A percentile compares a stretch with the other conserved stretches of the same genome.
phyloP scores from a whole-genome alignment of 2,113 vertebrate genomes.

The Ceratotherium simum region DNA sequence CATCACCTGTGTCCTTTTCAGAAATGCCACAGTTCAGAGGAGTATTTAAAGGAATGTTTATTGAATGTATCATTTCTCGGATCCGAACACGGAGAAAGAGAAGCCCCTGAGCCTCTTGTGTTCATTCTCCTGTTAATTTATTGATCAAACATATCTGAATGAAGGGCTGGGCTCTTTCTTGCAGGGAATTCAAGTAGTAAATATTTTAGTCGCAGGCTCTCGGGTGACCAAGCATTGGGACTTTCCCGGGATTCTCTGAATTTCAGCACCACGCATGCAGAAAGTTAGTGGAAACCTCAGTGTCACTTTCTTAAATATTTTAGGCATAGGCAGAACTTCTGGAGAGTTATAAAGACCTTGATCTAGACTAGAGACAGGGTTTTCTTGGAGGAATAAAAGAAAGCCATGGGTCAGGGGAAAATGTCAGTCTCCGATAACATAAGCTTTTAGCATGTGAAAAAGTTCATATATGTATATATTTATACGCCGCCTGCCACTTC shows the following conservation, averaged over 20 bases:
- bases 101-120: background rate
- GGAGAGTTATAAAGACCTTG: background rate
- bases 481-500: accelerated
- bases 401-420: background rate
- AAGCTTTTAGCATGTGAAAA: background rate
- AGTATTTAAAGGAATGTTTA: background rate
- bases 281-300: background rate
- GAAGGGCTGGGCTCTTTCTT: background rate
- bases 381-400: background rate
- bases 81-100: background rate
- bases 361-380: too few relatives aligned
- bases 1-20: too few relatives aligned
- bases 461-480: background rate
- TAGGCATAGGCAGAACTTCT: too few relatives aligned
- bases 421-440: too few relatives aligned
- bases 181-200: background rate
- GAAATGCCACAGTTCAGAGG: background rate
- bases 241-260: accelerated
- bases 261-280: accelerated
- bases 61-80: background rate
- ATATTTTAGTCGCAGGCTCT: accelerated
- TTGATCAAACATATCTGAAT: accelerated
- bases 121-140: background rate
- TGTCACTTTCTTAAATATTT: background rate
- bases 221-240: accelerated